Conservation (phyloP, 2,888 invertebrate genomes). For the Trichopria drosophilae region DNA sequence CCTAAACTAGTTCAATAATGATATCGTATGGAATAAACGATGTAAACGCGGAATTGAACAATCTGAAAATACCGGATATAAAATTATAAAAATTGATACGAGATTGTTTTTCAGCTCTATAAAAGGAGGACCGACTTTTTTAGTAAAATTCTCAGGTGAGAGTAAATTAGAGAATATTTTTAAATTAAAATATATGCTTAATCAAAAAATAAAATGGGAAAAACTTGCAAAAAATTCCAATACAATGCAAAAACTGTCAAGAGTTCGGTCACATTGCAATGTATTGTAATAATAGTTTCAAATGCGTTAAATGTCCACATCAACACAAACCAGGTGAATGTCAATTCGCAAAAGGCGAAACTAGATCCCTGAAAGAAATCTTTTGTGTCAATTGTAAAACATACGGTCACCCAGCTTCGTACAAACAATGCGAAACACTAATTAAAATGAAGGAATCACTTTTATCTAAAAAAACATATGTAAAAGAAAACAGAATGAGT, state of each 20-base stretch:
- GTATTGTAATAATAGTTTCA: conserved; percentile 25
- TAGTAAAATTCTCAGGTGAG: too few relatives aligned
- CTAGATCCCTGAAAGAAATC: not conserved
- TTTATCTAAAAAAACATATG: too few relatives aligned
- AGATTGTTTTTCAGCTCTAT: too few relatives aligned
- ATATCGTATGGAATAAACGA: too few relatives aligned
- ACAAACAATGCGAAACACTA: conserved; percentile 26
- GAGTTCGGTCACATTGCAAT: conserved; percentile 26
- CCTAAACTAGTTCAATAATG: too few relatives aligned
- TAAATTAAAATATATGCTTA: too few relatives aligned
- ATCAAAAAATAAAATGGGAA: conserved; percentile 25
- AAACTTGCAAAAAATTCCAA: conserved; percentile 16
- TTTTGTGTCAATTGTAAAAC: conserved; percentile 20
- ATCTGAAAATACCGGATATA: too few relatives aligned
- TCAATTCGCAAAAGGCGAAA: not conserved
- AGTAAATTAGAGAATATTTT: too few relatives aligned
- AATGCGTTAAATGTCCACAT: conserved; percentile 27
- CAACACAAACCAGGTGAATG: conserved; percentile 32
- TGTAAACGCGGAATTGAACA: too few relatives aligned
- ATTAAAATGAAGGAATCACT: conserved; percentile 3
- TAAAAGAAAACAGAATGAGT: too few relatives aligned
- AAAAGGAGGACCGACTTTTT: too few relatives aligned
- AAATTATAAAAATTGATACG: too few relatives aligned
- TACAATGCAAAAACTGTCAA: conserved; percentile 34
- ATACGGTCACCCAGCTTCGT: conserved; percentile 30